A percentile compares a stretch with the other conserved stretches of the same genome.
Conservation (phyloP, 2,797 vertebrate species). For the Myotis myotis region DNA sequence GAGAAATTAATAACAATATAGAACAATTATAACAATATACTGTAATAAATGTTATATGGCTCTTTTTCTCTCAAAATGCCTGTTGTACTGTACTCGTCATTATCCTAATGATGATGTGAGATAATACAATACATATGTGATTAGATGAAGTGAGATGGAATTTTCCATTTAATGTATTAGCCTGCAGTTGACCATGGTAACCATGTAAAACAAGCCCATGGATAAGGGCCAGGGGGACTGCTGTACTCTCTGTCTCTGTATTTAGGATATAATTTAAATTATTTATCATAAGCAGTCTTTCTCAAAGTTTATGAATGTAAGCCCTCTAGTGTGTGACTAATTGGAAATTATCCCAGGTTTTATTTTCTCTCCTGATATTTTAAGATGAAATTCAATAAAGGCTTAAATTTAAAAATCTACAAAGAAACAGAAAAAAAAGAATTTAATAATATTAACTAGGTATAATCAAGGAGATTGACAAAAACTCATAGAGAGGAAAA, state of each 20-base stretch:
- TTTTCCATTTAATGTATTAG: too few relatives aligned
- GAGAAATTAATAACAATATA: background rate
- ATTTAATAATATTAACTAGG: conserved; percentile 60
- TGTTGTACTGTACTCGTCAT: background rate
- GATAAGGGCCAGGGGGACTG: too few relatives aligned
- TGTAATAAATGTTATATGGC: background rate
- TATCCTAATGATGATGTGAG: background rate
- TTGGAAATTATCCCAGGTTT: conserved; percentile 44
- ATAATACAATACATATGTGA: too few relatives aligned
- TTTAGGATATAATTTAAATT: conserved; percentile 18
- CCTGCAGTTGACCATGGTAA: background rate
- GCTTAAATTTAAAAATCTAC: conserved; percentile 59
- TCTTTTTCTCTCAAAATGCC: background rate
- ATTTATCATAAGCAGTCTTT: background rate
- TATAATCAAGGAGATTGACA: conserved; percentile 50
- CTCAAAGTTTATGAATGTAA: conserved; percentile 39
- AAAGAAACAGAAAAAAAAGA: conserved; percentile 43
- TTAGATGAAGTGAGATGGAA: background rate
- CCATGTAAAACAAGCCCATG: background rate
- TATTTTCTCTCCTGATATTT: conserved; percentile 54
- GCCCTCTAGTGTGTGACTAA: background rate
- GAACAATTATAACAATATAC: too few relatives aligned
- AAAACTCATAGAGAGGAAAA: conserved; percentile 15
- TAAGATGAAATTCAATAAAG: conserved; percentile 61
- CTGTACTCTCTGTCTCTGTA: background rate